Percentiles rank a stretch among this genome's conserved stretches.
Evolutionary conservation across 2,113 vertebrate species (phyloP).

Genomic region (Erythrolamprus reginae): DNA sequence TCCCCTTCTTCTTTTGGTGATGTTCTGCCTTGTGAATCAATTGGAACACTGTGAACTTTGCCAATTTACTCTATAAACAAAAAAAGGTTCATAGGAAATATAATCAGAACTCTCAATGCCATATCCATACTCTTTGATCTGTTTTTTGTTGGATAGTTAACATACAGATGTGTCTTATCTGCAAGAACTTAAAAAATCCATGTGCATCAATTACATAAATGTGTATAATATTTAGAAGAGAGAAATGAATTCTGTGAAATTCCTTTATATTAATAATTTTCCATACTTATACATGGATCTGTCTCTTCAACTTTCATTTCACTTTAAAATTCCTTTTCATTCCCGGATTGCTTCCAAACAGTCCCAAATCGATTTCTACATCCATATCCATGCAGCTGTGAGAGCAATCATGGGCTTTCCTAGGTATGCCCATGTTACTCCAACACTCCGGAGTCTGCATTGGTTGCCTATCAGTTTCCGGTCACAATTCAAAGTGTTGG

Average conservation of each 20-base stretch:
- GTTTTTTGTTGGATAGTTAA: background rate
- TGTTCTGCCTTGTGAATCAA: background rate
- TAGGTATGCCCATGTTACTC: no score
- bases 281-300: background rate
- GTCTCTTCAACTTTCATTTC: background rate
- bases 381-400: background rate
- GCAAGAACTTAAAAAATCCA: background rate
- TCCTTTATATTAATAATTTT: background rate
- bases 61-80: background rate
- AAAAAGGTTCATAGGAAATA: background rate
- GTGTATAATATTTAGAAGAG: background rate
- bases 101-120: background rate
- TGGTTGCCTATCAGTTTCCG: no score
- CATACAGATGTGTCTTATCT: background rate
- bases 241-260: background rate
- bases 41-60: background rate
- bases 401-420: no score
- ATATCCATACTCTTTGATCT: background rate
- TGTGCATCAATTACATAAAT: background rate
- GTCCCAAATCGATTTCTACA: background rate
- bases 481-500: no score
- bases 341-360: background rate
- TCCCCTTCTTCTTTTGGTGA: background rate
- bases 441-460: no score
- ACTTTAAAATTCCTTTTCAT: background rate